Conservation (phyloP, 2,888 invertebrate species). For the Perithous albicinctus region DNA sequence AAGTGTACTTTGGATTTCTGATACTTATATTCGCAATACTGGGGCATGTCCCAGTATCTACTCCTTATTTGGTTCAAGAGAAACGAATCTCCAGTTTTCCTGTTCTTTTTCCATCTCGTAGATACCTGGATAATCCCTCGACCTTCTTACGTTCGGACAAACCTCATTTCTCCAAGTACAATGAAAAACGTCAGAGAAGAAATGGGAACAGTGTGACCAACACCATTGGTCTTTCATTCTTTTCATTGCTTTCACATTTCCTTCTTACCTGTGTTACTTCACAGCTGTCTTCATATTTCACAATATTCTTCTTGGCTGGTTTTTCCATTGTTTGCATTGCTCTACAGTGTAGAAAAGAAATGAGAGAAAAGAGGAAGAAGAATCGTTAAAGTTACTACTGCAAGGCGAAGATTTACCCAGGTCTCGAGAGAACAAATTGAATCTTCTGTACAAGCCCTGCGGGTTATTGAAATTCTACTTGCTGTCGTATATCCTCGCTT, state of each 20-base stretch:
- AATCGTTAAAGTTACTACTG: not conserved
- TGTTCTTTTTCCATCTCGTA: not conserved
- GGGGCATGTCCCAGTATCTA: no score
- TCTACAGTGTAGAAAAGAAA: not conserved
- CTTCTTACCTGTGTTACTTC: not conserved
- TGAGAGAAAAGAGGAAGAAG: not conserved
- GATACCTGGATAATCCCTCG: slow-evolving; percentile 21
- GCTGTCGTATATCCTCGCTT: not conserved
- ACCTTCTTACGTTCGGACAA: not conserved
- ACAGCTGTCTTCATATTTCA: not conserved
- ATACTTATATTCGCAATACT: no score
- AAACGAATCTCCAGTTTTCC: not conserved
- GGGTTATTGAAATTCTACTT: slow-evolving; percentile 35
- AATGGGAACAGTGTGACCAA: not conserved
- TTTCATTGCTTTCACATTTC: not conserved
- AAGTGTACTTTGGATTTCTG: no score
- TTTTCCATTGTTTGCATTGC: slow-evolving; percentile 11
- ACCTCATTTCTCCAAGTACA: slow-evolving; percentile 15
- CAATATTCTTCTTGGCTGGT: not conserved
- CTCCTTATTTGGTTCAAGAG: not conserved
- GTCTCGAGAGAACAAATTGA: slow-evolving; percentile 28
- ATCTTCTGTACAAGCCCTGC: slow-evolving; percentile 9
- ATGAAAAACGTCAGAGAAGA: not conserved
- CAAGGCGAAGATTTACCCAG: slow-evolving; percentile 20
- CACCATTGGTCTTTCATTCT: not conserved